A percentile compares a stretch with the other conserved stretches of the same genome.
Evolutionary conservation across 2,113 vertebrate species (phyloP).

Genomic region (Chionis minor): DNA sequence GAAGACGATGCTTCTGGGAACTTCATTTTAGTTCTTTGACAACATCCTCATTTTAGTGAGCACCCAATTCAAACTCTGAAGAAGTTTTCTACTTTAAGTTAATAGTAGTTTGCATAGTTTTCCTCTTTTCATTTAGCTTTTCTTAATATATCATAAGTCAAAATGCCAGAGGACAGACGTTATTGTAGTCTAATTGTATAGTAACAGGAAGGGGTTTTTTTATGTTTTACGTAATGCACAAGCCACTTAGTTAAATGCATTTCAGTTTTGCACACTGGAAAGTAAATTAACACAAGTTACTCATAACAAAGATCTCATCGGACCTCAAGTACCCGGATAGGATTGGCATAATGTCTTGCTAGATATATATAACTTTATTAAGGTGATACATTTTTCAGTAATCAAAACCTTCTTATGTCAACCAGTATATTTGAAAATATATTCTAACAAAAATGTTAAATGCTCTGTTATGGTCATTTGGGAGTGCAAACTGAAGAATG

Average conservation of each 20-base stretch:
- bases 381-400: not conserved
- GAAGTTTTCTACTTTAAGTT: not conserved
- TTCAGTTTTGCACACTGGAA: not conserved
- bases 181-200: not conserved
- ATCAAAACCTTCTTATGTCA: not conserved
- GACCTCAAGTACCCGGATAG: not conserved
- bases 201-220: not conserved
- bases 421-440: not conserved
- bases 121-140: not conserved
- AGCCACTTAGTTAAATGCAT: not conserved
- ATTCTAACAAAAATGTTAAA: not conserved
- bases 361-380: not conserved
- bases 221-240: not conserved
- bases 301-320: not conserved
- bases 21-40: not conserved
- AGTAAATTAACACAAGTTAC: not conserved
- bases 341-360: not conserved
- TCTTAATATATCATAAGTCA: not conserved
- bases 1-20: not conserved
- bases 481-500: not conserved
- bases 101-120: not conserved
- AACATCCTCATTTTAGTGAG: not conserved
- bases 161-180: not conserved
- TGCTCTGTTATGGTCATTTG: not conserved
- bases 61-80: not conserved